Percentiles rank a stretch among this genome's conserved stretches.
Evolutionary conservation across 2,113 vertebrate species (phyloP).

Genomic region (Elanus axillaris): DNA sequence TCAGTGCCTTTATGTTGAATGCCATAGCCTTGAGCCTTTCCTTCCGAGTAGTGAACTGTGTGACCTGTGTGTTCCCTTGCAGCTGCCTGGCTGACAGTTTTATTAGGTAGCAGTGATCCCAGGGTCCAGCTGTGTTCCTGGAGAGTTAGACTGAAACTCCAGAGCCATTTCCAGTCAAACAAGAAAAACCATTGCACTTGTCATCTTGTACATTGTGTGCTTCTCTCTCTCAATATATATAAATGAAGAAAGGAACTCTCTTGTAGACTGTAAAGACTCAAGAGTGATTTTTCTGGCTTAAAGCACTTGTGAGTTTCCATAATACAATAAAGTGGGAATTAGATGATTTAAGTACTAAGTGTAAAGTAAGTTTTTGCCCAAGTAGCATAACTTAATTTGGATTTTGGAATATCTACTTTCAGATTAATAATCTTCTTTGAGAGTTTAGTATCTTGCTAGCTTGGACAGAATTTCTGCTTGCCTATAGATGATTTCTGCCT

Average conservation of each 20-base stretch:
- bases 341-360: background rate
- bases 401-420: background rate
- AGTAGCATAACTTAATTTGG: background rate
- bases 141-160: background rate
- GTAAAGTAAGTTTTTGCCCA: background rate
- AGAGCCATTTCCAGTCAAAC: background rate
- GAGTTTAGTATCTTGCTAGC: background rate
- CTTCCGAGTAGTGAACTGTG: background rate
- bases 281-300: background rate
- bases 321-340: background rate
- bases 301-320: background rate
- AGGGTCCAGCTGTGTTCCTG: background rate
- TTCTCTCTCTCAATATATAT: background rate
- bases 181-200: background rate
- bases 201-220: background rate
- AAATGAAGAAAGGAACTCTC: background rate
- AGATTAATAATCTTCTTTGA: background rate
- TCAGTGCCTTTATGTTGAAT: background rate
- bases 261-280: background rate
- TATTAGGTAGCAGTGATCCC: background rate
- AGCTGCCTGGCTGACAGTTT: background rate
- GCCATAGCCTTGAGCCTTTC: background rate
- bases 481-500: background rate
- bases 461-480: background rate
- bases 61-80: background rate